phyloP scores from a whole-genome alignment of 2,113 vertebrate species.

The Ia io region DNA sequence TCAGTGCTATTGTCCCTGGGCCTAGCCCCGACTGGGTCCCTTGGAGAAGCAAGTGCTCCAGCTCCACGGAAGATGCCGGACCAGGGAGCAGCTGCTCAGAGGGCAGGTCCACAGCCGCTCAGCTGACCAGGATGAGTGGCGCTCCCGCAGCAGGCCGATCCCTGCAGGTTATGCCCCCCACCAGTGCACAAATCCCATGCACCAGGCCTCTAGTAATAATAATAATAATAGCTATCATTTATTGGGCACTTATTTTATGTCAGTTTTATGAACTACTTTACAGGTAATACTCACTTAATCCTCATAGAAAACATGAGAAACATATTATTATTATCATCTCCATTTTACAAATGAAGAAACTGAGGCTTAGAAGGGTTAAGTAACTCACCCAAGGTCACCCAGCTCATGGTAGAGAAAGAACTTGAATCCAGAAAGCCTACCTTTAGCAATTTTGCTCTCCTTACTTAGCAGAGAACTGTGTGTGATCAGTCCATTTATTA shows the following conservation, averaged over 20 bases:
- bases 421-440: neutral
- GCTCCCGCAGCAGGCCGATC: no score
- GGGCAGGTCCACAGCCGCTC: no score
- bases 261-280: neutral
- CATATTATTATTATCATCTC: neutral
- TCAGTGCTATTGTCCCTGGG: no score
- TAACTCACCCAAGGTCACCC: neutral
- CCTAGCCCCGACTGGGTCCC: no score
- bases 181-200: no score
- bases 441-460: neutral
- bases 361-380: neutral
- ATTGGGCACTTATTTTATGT: neutral
- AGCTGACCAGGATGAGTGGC: no score
- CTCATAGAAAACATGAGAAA: neutral
- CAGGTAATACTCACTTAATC: neutral
- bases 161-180: no score
- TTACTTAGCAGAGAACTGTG: neutral
- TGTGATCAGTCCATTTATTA: neutral
- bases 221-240: neutral
- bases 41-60: no score
- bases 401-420: neutral
- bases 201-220: neutral
- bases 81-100: no score
- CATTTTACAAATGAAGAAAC: neutral
- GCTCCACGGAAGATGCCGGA: no score